Base-by-base conservation (phyloP, 2,113 vertebrate genomes). In the Rhynchopsitta pachyrhyncha region DNA sequence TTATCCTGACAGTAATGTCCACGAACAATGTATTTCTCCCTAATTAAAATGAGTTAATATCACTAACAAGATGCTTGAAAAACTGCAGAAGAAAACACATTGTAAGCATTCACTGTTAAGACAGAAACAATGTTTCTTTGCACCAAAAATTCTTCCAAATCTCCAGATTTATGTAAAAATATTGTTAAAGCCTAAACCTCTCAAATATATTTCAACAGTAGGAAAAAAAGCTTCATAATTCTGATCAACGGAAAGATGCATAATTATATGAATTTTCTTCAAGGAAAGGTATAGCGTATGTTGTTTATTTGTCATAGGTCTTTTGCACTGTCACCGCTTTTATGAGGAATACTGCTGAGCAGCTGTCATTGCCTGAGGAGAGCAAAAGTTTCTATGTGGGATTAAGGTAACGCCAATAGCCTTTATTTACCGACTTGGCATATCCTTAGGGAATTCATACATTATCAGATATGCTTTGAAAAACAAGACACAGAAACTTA, bases 361-460 rank as follows among this genome's bases (percentile, higher is more conserved):
- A 95, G 81, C 97, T 97, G 90, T 98, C 98, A 6, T 17, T 96
- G 42, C 91, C 98, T 24, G 98, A 96, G 75, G 98, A 99, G 76
- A 99, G 98, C 60, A 91, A 98, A 88, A 97, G 97, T 67, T 99
- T 99, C 97, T 99, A 98, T n/a, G 97, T 97, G 98, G 98, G 78
- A 97, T 99, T 85, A 98, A 99, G 98, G 98, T 98, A 98, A 97
- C 6, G 10, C 77, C 8, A 16, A 13, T 47, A 24, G 59, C 49
- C 63, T 53, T 90, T 83, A 84, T 94, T 89, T 91, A 86, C 68
- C 63, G 37, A 77, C 19, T 89, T 77, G 78, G 79, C 37, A 57
- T 84, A 79, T 82, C 93, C 82, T 67, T 39, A 12, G 83, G 74
- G 80, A 95, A 95, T 92, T 92, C 94, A 73, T 86, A n/a, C 63